phyloP scores from a whole-genome alignment of 2,888 invertebrate species.

The Meiosimyza platycephala region DNA sequence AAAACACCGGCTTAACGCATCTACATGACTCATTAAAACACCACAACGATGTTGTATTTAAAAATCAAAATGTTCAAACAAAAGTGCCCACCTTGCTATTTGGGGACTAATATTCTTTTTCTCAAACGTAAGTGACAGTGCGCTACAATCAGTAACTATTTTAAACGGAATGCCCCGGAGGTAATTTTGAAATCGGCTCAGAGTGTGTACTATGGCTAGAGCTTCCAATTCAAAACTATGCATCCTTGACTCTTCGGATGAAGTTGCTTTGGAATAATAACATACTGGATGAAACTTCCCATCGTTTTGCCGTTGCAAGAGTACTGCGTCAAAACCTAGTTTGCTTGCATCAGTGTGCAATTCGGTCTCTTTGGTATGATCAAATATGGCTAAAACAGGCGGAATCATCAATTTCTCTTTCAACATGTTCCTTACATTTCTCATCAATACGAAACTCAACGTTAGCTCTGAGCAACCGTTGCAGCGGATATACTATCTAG shows the following conservation, averaged over 20 bases:
- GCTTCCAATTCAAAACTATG: conserved; percentile 56
- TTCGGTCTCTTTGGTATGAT: conserved; percentile 50
- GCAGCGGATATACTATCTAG: conserved; percentile 37
- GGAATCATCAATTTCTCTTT: conserved; percentile 38
- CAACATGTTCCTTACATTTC: conserved; percentile 32
- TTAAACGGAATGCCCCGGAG: no score
- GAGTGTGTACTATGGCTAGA: conserved; percentile 50
- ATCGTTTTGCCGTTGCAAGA: conserved; percentile 51
- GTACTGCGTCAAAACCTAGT: conserved; percentile 52
- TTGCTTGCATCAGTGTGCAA: conserved; percentile 56
- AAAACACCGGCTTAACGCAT: conserved; percentile 34
- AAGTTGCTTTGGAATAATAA: conserved; percentile 54
- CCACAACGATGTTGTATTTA: conserved; percentile 34
- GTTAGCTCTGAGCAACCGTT: conserved; percentile 31
- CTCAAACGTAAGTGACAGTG: conserved; percentile 13
- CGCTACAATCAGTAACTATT: no score
- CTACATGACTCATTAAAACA: conserved; percentile 37
- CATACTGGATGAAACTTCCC: conserved; percentile 53
- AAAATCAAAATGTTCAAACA: conserved; percentile 40
- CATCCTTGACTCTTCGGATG: conserved; percentile 47
- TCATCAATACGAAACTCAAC: conserved; percentile 34
- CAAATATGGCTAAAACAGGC: conserved; percentile 54
- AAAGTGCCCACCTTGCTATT: conserved; percentile 54
- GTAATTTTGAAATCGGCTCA: conserved; percentile 31
- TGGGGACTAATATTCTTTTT: conserved; percentile 47